Percentiles rank a stretch among this genome's conserved stretches.
phyloP scores from a whole-genome alignment of 92 coral and sea anemone species.

The Parazoanthus darwini region DNA sequence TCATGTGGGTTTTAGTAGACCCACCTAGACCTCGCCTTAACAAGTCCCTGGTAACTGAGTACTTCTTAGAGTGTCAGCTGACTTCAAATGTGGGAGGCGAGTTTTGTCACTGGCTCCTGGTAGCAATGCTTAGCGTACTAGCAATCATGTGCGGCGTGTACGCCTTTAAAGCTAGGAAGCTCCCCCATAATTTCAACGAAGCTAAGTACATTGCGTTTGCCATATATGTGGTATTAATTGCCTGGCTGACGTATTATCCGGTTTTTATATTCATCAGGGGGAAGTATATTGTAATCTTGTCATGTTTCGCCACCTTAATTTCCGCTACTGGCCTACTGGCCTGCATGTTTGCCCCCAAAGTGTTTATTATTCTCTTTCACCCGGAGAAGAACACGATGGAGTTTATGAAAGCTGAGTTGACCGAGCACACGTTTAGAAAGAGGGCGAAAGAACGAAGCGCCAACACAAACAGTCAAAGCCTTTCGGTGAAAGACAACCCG shows the following conservation, averaged over 20 bases:
- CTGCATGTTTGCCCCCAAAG: constrained; percentile 80
- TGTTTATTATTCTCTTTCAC: constrained; percentile 66
- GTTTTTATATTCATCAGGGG: constrained; percentile 70
- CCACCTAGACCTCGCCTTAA: constrained; percentile 62
- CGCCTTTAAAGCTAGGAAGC: constrained; percentile 76
- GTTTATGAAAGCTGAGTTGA: constrained; percentile 71
- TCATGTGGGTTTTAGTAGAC: constrained; percentile 65
- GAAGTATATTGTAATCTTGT: constrained; percentile 63
- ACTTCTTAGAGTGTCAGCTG: constrained; percentile 51
- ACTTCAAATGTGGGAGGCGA: constrained; percentile 51
- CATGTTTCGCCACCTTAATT: constrained; percentile 67
- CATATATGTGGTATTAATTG: constrained; percentile 62
- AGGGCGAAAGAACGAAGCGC: constrained; percentile 40
- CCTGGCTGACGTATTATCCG: constrained; percentile 83
- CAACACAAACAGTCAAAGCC: neutral
- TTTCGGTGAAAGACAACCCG: neutral
- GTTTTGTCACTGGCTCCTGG: constrained; percentile 63
- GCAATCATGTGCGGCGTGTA: constrained; percentile 68
- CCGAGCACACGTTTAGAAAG: constrained; percentile 68
- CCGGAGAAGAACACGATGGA: constrained; percentile 78
- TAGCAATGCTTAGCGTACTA: constrained; percentile 56
- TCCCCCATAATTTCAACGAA: constrained; percentile 87
- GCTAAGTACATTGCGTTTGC: constrained; percentile 85
- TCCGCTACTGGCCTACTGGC: constrained; percentile 75
- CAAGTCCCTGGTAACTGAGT: constrained; percentile 56